These are phyloP conservation scores for Drosophila prostipennis DNA, from an alignment of 2,888 invertebrate genomes.

Conservation along the genomic window DNA sequence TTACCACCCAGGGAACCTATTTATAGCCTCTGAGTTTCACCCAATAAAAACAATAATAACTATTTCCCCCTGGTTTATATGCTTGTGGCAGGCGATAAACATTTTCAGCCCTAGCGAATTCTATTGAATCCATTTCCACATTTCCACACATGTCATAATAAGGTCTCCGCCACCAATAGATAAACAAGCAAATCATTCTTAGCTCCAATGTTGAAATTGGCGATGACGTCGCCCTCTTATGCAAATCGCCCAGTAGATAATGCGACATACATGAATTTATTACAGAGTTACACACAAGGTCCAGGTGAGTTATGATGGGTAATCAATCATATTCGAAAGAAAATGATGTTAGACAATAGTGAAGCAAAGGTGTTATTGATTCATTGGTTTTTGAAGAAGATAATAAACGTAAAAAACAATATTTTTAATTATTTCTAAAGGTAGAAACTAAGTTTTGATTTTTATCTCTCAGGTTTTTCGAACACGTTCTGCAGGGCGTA, in stretches of 20 bases:
- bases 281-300: conserved; percentile 42
- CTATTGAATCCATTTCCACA: conserved; percentile 15
- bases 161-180: conserved; percentile 32
- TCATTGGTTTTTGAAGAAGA: not conserved
- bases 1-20: conserved; percentile 10
- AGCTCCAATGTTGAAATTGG: conserved; percentile 44
- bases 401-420: no score
- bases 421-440: not conserved
- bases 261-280: conserved; percentile 55
- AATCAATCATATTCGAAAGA: conserved; percentile 55
- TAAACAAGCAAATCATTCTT: conserved; percentile 38
- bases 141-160: conserved; percentile 43
- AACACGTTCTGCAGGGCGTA: no score
- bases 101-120: conserved; percentile 18
- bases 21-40: conserved; percentile 1
- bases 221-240: conserved; percentile 69
- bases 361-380: not conserved
- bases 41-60: conserved; percentile 27
- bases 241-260: conserved; percentile 55
- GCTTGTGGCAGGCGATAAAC: conserved; percentile 34
- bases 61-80: conserved; percentile 9
- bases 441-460: not conserved
- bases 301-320: conserved; percentile 26
- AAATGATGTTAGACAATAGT: not conserved
- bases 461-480: not conserved